Evolutionary conservation across 2,888 invertebrate genomes (phyloP).

Genomic region (Brachycybe producta): DNA sequence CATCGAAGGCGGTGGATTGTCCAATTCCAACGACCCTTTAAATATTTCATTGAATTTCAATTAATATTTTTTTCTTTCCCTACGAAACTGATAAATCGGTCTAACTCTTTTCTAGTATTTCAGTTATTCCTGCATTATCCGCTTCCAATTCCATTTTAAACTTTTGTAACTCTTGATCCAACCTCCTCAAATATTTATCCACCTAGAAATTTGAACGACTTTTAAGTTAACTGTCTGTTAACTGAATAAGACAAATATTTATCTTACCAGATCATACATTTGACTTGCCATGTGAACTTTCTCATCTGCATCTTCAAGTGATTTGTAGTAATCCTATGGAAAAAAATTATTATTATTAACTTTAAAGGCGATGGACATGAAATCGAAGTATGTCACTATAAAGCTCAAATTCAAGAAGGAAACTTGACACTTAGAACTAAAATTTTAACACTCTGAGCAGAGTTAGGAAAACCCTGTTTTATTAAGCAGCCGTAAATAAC

Average conservation of each 20-base stretch:
- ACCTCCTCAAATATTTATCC: constrained; percentile 74
- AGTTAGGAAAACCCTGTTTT: too few relatives aligned
- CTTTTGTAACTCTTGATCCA: constrained; percentile 84
- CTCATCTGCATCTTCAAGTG: constrained; percentile 88
- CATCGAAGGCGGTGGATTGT: constrained; percentile 40
- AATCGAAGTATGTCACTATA: neutral
- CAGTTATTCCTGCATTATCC: constrained; percentile 95
- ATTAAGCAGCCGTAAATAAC: too few relatives aligned
- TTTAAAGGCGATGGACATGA: neutral
- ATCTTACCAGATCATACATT: constrained; percentile 68
- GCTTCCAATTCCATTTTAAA: constrained; percentile 98
- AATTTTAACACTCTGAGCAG: too few relatives aligned
- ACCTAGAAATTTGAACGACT: constrained; percentile 35
- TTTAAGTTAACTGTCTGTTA: neutral
- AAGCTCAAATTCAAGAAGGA: too few relatives aligned
- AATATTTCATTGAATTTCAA: too few relatives aligned
- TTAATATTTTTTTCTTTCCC: too few relatives aligned
- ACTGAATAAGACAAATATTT: neutral
- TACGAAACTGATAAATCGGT: neutral
- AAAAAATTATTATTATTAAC: neutral
- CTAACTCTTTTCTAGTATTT: constrained; percentile 71
- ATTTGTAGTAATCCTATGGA: constrained; percentile 77
- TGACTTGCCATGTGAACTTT: constrained; percentile 88
- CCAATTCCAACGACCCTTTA: constrained; percentile 72
- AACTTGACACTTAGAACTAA: too few relatives aligned